Conservation (phyloP, 2,113 vertebrate species). For the Podilymbus podiceps region DNA sequence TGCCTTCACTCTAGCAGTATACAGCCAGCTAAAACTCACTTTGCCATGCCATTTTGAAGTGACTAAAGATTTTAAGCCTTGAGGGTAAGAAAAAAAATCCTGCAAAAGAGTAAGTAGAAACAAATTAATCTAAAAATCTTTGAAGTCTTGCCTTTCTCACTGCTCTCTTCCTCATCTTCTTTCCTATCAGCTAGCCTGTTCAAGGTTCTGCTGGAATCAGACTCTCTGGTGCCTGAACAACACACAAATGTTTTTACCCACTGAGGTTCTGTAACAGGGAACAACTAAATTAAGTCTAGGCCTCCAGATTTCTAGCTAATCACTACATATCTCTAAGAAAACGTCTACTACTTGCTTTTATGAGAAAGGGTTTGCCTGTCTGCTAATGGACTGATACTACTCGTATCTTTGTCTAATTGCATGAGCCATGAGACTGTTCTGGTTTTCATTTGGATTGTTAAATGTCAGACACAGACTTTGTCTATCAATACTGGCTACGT, state of each 20-base stretch:
- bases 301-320: background rate
- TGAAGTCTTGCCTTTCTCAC: background rate
- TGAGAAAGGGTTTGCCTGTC: background rate
- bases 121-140: background rate
- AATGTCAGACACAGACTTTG: background rate
- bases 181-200: background rate
- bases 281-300: background rate
- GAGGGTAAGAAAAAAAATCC: background rate
- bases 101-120: background rate
- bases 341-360: background rate
- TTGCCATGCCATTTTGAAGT: fast-evolving
- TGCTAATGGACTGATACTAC: background rate
- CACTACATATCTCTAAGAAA: background rate
- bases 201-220: background rate
- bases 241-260: background rate
- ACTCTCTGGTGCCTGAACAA: background rate
- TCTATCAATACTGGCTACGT: background rate
- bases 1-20: background rate
- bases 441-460: background rate
- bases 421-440: background rate
- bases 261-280: background rate
- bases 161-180: background rate
- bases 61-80: background rate
- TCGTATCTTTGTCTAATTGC: background rate
- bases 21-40: background rate